Evolutionary conservation across 2,888 invertebrate genomes (phyloP).

Genomic region (Heliconius sara): DNA sequence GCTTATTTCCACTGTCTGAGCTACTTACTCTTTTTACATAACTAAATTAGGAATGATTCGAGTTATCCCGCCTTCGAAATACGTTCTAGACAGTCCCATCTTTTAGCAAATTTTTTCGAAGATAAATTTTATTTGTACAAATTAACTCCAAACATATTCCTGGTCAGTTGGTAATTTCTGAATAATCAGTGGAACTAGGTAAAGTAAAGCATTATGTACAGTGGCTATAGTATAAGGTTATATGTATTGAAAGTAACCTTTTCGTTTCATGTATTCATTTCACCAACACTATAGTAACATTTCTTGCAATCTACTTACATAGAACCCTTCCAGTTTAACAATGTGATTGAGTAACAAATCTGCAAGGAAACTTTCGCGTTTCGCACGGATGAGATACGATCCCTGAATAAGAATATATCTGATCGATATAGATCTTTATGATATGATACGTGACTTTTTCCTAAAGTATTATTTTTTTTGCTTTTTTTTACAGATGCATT

Average conservation of each 20-base stretch:
- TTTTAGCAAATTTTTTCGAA: too few relatives aligned
- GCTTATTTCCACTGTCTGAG: too few relatives aligned
- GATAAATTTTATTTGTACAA: too few relatives aligned
- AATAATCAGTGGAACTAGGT: not conserved
- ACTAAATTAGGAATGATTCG: too few relatives aligned
- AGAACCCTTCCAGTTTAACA: conserved; percentile 12
- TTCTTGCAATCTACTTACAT: conserved; percentile 8
- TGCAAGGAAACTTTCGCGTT: conserved; percentile 17
- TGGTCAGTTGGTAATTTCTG: not conserved
- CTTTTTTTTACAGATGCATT: not conserved
- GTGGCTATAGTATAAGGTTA: not conserved
- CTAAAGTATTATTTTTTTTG: not conserved
- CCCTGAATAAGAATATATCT: conserved; percentile 15
- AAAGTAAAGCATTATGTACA: not conserved
- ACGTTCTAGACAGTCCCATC: too few relatives aligned
- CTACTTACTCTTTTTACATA: too few relatives aligned
- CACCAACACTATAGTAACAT: not conserved
- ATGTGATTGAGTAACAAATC: conserved; percentile 25
- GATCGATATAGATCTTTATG: not conserved
- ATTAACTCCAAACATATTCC: not conserved
- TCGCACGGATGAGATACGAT: conserved; percentile 18
- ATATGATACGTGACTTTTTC: not conserved
- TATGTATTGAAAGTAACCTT: not conserved
- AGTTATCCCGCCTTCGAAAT: too few relatives aligned
- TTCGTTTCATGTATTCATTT: not conserved